Conservation (phyloP, 2,888 invertebrate species). For the Zhengitettix transpicula region DNA sequence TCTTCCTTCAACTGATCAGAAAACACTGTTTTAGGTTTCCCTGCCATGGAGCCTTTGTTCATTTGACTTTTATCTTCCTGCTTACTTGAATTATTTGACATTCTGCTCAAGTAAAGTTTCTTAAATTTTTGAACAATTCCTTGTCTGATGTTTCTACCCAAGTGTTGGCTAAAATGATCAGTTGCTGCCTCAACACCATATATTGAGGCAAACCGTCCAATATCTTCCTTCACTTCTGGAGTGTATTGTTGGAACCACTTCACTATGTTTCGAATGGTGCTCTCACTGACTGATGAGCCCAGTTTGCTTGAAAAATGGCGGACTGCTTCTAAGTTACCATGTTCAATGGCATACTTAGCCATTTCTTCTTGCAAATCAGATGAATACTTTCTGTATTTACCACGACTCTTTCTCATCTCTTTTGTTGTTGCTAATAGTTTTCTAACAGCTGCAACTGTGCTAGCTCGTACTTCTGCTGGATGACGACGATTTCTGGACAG, state of each 20-base stretch:
- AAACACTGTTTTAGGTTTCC: conserved; percentile 2
- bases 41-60: neutral
- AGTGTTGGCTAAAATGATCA: conserved; percentile 14
- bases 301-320: conserved; percentile 16
- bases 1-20: conserved; percentile 15
- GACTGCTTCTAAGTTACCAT: conserved; percentile 16
- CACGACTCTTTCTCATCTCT: conserved; percentile 16
- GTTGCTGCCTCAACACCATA: conserved; percentile 16
- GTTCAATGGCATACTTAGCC: conserved; percentile 16
- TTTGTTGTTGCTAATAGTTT: conserved; percentile 16
- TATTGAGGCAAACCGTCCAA: conserved; percentile 16
- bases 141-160: conserved; percentile 14
- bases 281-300: conserved; percentile 17
- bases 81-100: conserved; percentile 9
- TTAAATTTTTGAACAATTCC: conserved; percentile 17
- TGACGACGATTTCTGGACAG: neutral
- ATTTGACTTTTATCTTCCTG: neutral
- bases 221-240: conserved; percentile 16
- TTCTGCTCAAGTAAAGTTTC: conserved; percentile 13
- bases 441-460: conserved; percentile 17
- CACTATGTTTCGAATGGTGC: conserved; percentile 19
- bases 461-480: conserved; percentile 13
- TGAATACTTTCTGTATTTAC: conserved; percentile 18
- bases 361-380: conserved; percentile 18
- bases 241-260: conserved; percentile 15